Evolutionary conservation across 1,140 invertebrate genomes (phyloP).

Genomic region (Stratiolaelaps scimitus): DNA sequence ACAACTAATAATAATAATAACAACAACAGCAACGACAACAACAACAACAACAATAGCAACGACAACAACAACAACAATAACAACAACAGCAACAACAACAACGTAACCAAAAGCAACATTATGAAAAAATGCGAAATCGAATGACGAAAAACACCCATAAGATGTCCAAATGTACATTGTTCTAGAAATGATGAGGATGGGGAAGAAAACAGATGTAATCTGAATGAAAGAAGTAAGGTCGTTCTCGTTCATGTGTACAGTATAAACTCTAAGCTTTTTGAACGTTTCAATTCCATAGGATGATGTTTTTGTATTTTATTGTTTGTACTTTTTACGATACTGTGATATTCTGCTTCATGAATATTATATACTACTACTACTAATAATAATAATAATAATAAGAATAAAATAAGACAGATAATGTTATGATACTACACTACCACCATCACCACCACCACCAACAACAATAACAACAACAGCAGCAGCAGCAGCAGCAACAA

Average conservation of each 20-base stretch:
- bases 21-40: slow-evolving; percentile 5
- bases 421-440: too few relatives aligned
- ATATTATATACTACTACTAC: too few relatives aligned
- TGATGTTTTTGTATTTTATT: slow-evolving; percentile 26
- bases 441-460: too few relatives aligned
- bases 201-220: not conserved
- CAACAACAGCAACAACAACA: slow-evolving; percentile 1
- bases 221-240: slow-evolving; percentile 10
- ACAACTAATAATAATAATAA: not conserved
- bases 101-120: not conserved
- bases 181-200: slow-evolving; percentile 1
- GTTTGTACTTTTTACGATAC: slow-evolving; percentile 28
- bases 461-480: too few relatives aligned
- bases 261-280: slow-evolving; percentile 29
- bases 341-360: slow-evolving; percentile 29
- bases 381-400: slow-evolving; percentile 6
- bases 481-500: too few relatives aligned
- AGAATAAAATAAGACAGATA: slow-evolving; percentile 18
- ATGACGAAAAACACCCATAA: slow-evolving; percentile 3
- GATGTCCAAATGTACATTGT: slow-evolving; percentile 10
- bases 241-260: slow-evolving; percentile 28
- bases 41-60: not conserved
- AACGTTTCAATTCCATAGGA: slow-evolving; percentile 22
- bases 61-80: not conserved
- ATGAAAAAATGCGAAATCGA: not conserved